Evolutionary conservation across 2,888 invertebrate species (phyloP), one percentile per base, ranked within the genome.

Genomic region (Ichneumon xanthorius): DNA sequence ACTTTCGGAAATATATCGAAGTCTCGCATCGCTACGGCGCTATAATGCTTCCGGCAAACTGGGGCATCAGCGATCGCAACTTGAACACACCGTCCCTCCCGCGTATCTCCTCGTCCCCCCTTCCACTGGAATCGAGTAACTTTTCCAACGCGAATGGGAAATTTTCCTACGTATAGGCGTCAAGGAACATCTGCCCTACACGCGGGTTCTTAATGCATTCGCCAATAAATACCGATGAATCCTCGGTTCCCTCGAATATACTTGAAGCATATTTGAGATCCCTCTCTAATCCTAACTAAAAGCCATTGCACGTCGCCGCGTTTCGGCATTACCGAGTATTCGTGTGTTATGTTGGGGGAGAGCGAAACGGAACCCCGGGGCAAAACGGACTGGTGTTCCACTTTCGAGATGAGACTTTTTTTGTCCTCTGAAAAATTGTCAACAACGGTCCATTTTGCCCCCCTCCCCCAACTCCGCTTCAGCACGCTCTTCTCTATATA

Each of bases 61-160:
- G 80, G 88, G 87, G 80, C 88, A 88, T 79, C 81, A 80, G 78
- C 88, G 82, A 88, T 88, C 82, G 82, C 86, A 83, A 87, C 84
- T 88, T 80, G 86, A 83, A 80, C 68, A 63, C 65, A 79, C 86
- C 81, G 72, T 45, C 58, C 48, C 83, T 72, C 16, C 22, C 48
- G 63, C 37, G 16, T 37, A 26, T 45, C 63, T 30, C 50, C 70
- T 53, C 83, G 55, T 48, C 19, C 22, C 65, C 37, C 75, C 53
- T 33, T 67, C 26, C 11, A 53, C 53, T 55, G 58, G 33, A 53
- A 78, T 70, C 82, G 81, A 86, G 53, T 7, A 85, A 85, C 79
- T 85, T 85, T 87, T 16, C 77, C 82, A 72, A 79, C 72, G 81
- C 65, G 81, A 86, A 86, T 84, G 82, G 82, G 53, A 87, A 86